These are phyloP conservation scores for Acanthiza pusilla DNA, from an alignment of 2,797 vertebrate species.

Conservation along the genomic window DNA sequence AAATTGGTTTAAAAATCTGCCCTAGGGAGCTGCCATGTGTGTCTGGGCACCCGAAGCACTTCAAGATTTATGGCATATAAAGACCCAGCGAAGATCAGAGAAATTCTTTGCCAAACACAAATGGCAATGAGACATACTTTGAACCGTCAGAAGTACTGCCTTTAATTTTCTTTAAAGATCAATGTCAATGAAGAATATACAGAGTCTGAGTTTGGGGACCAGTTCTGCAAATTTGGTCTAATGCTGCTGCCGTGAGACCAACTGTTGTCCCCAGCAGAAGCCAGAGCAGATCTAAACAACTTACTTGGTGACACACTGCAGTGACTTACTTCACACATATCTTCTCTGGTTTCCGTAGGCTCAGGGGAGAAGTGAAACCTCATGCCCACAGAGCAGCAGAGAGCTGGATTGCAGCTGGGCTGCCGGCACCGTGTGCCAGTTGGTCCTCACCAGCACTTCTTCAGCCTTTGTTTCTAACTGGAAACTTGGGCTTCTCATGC, in stretches of 20 bases:
- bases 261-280: not conserved
- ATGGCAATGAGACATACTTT: not conserved
- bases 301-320: not conserved
- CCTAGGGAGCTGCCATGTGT: not conserved
- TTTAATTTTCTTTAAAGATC: not conserved
- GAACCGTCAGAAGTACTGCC: not conserved
- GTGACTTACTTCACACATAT: not conserved
- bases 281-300: not conserved
- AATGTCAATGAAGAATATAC: not conserved
- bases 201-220: not conserved
- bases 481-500: not conserved
- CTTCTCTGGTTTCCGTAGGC: not conserved
- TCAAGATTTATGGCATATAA: not conserved
- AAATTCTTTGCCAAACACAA: slow-evolving; percentile 23
- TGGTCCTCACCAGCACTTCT: not conserved
- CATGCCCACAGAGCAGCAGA: not conserved
- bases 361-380: not conserved
- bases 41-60: not conserved
- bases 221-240: not conserved
- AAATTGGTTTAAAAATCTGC: slow-evolving; percentile 23
- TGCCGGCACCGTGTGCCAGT: not conserved
- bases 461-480: not conserved
- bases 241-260: not conserved
- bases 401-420: not conserved
- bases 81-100: not conserved